Conservation (phyloP, 2,113 vertebrate genomes). For the Atractosteus spatula region DNA sequence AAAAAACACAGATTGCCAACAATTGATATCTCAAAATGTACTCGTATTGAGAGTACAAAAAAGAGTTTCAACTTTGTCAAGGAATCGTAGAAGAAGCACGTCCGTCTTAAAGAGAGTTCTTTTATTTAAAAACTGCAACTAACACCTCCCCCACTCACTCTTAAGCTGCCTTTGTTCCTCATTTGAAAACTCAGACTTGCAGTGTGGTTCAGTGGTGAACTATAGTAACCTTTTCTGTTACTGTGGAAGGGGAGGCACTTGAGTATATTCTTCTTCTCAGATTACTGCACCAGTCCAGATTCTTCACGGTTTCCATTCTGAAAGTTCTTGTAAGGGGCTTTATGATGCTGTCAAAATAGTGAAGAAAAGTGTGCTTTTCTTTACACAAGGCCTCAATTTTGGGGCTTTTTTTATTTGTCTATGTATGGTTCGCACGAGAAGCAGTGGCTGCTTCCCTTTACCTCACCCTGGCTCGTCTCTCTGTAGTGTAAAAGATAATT, state of each 20-base stretch:
- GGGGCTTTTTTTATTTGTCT: no score
- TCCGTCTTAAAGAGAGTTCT: no score
- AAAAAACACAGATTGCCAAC: no score
- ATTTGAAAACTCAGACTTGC: background rate
- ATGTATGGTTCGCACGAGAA: background rate
- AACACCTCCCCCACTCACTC: background rate
- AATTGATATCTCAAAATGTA: no score
- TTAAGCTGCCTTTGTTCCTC: slow-evolving; percentile 12
- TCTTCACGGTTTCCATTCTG: no score
- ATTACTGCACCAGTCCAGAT: slow-evolving; percentile 5
- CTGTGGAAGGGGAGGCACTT: slow-evolving; percentile 32
- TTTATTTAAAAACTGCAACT: no score
- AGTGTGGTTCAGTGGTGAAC: slow-evolving; percentile 24
- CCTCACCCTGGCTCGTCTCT: slow-evolving; percentile 34
- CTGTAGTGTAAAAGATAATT: slow-evolving; percentile 53
- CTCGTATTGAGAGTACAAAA: no score
- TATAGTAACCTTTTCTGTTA: slow-evolving; percentile 45
- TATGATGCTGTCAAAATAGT: background rate
- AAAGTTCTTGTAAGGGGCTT: background rate
- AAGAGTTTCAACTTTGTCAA: no score
- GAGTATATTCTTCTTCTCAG: slow-evolving; percentile 31
- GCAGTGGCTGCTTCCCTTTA: slow-evolving; percentile 59
- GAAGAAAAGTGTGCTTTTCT: no score
- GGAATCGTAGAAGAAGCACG: no score
- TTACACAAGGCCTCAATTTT: no score